These are phyloP conservation scores for Drosophila serrata DNA, from an alignment of 1,140 invertebrate genomes.

Conservation along the genomic window DNA sequence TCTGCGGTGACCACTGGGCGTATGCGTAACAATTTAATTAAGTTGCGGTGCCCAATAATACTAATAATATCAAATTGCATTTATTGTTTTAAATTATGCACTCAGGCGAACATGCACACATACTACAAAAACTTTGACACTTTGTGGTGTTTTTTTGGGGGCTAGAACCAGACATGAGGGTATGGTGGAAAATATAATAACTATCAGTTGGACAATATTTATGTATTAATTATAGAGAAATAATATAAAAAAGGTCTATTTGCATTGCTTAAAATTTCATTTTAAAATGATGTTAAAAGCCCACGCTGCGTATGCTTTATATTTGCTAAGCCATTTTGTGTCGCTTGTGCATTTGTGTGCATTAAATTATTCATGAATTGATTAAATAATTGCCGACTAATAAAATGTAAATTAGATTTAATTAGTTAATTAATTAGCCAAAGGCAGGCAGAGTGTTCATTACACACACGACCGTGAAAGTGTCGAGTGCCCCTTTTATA, in stretches of 20 bases:
- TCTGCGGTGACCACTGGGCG: constrained; percentile 32
- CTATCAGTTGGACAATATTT: constrained; percentile 37
- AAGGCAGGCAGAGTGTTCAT: constrained; percentile 34
- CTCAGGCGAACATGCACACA: constrained; percentile 9
- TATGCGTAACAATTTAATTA: constrained; percentile 75
- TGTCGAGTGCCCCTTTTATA: constrained; percentile 26
- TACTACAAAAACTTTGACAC: constrained; percentile 34
- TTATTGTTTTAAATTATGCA: constrained; percentile 68
- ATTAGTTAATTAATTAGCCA: constrained; percentile 69
- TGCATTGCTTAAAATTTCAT: constrained; percentile 36
- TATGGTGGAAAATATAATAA: constrained; percentile 18
- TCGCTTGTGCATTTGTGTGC: constrained; percentile 21
- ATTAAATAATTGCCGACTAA: constrained; percentile 71
- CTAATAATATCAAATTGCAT: constrained; percentile 57
- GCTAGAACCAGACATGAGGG: constrained; percentile 4
- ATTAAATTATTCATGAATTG: constrained; percentile 60
- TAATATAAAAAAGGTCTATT: constrained; percentile 1
- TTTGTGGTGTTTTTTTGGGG: constrained; percentile 33
- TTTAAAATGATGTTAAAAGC: constrained; percentile 27
- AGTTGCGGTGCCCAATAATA: constrained; percentile 64
- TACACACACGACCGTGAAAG: constrained; percentile 15
- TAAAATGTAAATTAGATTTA: constrained; percentile 71
- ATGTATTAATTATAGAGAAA: constrained; percentile 43
- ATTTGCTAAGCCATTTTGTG: constrained; percentile 53
- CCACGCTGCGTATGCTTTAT: constrained; percentile 39